Evolutionary conservation across 2,113 vertebrate species (phyloP).

Genomic region (Redunca redunca): DNA sequence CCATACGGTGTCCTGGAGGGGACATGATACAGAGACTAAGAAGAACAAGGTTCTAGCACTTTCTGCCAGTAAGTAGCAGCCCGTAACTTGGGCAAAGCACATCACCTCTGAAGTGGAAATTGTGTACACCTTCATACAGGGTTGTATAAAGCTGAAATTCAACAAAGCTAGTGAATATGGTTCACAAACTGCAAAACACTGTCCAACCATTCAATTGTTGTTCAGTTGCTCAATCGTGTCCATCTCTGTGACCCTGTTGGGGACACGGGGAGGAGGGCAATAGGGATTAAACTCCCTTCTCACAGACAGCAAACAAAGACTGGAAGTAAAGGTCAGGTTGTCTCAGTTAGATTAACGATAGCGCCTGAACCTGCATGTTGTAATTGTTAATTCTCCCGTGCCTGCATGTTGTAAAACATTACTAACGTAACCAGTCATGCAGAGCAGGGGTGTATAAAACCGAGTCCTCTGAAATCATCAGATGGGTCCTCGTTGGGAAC

Average conservation of each 20-base stretch:
- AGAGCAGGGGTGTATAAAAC: neutral
- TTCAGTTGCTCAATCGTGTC: neutral
- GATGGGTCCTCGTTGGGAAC: neutral
- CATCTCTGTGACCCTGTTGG: neutral
- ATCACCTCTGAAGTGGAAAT: neutral
- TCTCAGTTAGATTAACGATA: neutral
- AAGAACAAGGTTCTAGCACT: neutral
- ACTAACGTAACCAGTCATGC: neutral
- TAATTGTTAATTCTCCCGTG: neutral
- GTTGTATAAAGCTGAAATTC: neutral
- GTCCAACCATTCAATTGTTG: neutral
- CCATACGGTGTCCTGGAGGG: neutral
- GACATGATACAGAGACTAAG: neutral
- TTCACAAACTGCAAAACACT: neutral
- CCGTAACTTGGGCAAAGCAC: neutral
- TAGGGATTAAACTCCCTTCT: neutral
- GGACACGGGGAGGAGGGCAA: neutral
- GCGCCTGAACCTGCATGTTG: neutral
- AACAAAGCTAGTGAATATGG: neutral
- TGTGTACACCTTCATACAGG: neutral
- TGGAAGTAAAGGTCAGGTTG: neutral
- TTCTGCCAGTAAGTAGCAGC: neutral
- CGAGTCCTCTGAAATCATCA: neutral
- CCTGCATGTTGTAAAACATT: neutral
- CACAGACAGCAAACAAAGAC: neutral